Evolutionary conservation across 2,888 invertebrate species (phyloP), one percentile per base, ranked within the genome.

Genomic region (Chloroclysta siterata): DNA sequence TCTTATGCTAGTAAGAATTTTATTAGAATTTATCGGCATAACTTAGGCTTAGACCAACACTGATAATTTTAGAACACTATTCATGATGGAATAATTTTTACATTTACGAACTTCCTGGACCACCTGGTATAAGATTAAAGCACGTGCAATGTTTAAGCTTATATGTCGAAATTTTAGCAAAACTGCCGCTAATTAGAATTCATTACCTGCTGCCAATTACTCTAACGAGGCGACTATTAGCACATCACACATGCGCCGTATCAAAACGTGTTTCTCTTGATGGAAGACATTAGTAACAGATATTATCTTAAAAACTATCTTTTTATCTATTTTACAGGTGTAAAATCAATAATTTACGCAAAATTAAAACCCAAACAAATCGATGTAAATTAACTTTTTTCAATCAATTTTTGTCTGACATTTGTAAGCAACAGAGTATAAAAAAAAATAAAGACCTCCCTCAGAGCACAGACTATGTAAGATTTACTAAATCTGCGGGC

Each of bases 361-460:
- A 52, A 59, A 50, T 15, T 36, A 52, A 53, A 60, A 53, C 47
- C 56, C 50, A 60, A 65, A 65, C 60, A 56, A 65, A 48, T 64
- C 60, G 44, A 46, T 17, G 10, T 36, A 22, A 17, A 57, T 22
- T 11, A 29, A 2, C 47, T 44, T 42, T 53, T 57, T 61, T 53
- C 7, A 7, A 33, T 29, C 29, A 29, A 29, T 29, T 29, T 6
- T 33, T 33, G 8, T 7, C 5, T 33, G 33, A 33, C 33, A 6
- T 50, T 17, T 46, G 33, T n/a, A n/a, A n/a, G n/a, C n/a, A n/a
- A n/a, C n/a, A n/a, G n/a, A n/a, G n/a, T n/a, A n/a, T n/a, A n/a
- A n/a, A n/a, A n/a, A n/a, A n/a, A n/a, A n/a, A n/a, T n/a, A n/a
- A n/a, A n/a, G n/a, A n/a, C n/a, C n/a, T n/a, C 29, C 29, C 4